Evolutionary conservation across 2,113 vertebrate species (phyloP), one percentile per base, ranked within the genome.

Genomic region (Scytalopus superciliaris): DNA sequence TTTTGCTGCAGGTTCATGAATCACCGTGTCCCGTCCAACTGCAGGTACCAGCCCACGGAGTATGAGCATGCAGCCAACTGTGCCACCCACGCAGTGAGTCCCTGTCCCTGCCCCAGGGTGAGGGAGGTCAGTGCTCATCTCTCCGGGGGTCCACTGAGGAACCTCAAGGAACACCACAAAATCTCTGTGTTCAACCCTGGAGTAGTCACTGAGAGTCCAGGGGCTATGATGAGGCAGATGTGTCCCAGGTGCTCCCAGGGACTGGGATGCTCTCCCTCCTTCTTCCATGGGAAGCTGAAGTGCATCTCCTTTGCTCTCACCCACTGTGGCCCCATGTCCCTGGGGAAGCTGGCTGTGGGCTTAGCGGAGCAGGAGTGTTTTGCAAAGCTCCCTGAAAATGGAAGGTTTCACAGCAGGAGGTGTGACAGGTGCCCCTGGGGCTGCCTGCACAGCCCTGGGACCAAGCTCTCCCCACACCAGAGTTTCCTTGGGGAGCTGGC

Each of bases 1-100:
- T 42, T 96, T 96, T 10, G 0, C 93, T 95, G 66, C 96, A 99
- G 99, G 98, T 99, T 99, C 96, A 99, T 99, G 99, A 99, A 99
- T 92, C 98, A 98, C 95, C 98, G 99, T 27, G 99, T 99, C 22
- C 99, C 99, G 0, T 93, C 98, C 94, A 98, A 99, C 97, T 96
- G 98, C 97, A 96, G 99, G 96, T 99, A 99, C 97, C 99, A 99
- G 95, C 99, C 99, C 11, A 99, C 99, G 0, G 99, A 99, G 50
- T 99, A 99, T 0, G 99, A 99, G 86, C 99, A 99, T 0, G 99
- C 98, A 0, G 99, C 99, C 2, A 99, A 99, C 98, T 99, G 99
- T 89, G 99, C 98, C 94, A 99, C 99, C 17, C 99, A 99, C 0
- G 99, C 98, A 60, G 99, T 99, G 97, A 99, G 99, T 97, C 24